A percentile compares a stretch with the other conserved stretches of the same genome.
Conservation (phyloP, 35 echinoderm and acorn worm species). For the Ophioderma brevispina region DNA sequence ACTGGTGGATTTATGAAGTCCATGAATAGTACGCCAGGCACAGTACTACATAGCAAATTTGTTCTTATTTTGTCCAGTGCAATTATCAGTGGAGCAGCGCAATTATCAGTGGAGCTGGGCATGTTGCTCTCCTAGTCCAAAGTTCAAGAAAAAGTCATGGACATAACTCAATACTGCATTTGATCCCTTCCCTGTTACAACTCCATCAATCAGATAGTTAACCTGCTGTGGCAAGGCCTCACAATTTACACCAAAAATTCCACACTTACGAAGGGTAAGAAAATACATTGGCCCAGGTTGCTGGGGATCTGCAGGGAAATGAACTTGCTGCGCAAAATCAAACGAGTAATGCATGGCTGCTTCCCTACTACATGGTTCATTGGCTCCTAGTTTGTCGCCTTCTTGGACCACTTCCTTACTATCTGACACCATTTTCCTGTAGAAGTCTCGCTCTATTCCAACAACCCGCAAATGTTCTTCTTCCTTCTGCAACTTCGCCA, state of each 20-base stretch:
- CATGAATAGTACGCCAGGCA: neutral
- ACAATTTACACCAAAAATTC: slow-evolving; percentile 54
- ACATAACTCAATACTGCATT: too few relatives aligned
- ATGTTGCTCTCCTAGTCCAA: slow-evolving; percentile 44
- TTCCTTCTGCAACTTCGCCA: neutral
- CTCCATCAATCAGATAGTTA: slow-evolving; percentile 67
- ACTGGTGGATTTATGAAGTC: slow-evolving; percentile 20
- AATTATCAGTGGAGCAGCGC: too few relatives aligned
- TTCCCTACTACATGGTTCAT: slow-evolving; percentile 32
- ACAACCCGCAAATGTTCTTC: slow-evolving; percentile 46
- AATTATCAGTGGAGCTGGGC: slow-evolving; percentile 23
- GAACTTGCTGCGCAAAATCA: too few relatives aligned
- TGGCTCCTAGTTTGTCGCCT: slow-evolving; percentile 14
- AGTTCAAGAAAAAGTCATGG: slow-evolving; percentile 48
- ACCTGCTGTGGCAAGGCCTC: slow-evolving; percentile 45
- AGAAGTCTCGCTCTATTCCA: slow-evolving; percentile 1
- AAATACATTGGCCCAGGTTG: slow-evolving; percentile 49
- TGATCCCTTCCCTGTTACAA: too few relatives aligned
- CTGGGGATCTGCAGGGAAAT: neutral
- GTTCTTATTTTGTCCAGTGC: slow-evolving; percentile 70
- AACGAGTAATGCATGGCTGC: slow-evolving; percentile 45
- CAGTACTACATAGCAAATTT: too few relatives aligned
- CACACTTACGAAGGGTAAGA: slow-evolving; percentile 25
- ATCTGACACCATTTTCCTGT: too few relatives aligned
- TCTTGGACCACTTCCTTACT: too few relatives aligned